These are phyloP conservation scores for Corythucha ciliata DNA, from an alignment of 2,888 invertebrate genomes.

Conservation along the genomic window DNA sequence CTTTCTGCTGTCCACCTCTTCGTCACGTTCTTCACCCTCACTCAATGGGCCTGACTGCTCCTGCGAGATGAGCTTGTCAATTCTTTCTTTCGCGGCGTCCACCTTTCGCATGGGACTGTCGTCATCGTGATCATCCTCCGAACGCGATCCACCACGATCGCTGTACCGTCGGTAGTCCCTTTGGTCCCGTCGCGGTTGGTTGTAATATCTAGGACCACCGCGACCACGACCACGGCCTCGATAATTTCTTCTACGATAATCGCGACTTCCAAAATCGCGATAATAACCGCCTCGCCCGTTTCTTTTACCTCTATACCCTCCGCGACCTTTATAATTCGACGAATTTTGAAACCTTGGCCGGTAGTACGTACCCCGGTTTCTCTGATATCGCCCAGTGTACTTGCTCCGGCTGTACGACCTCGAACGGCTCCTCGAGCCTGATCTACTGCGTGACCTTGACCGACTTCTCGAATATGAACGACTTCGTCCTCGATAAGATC, in stretches of 20 bases:
- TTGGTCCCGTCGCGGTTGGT: slow-evolving; percentile 37
- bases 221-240: slow-evolving; percentile 39
- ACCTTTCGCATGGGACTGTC: slow-evolving; percentile 45
- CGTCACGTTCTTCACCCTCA: slow-evolving; percentile 51
- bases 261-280: slow-evolving; percentile 31
- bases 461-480: slow-evolving; percentile 18
- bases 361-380: slow-evolving; percentile 68
- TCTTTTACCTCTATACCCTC: slow-evolving; percentile 48
- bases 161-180: slow-evolving; percentile 40
- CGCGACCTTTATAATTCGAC: slow-evolving; percentile 46
- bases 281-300: slow-evolving; percentile 43
- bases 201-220: slow-evolving; percentile 39
- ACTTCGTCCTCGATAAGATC: slow-evolving; percentile 23
- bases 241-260: slow-evolving; percentile 33
- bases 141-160: slow-evolving; percentile 36
- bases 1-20: slow-evolving; percentile 52
- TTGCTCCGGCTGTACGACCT: slow-evolving; percentile 47
- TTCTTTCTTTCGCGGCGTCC: slow-evolving; percentile 49
- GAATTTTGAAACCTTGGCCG: slow-evolving; percentile 59
- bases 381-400: slow-evolving; percentile 42
- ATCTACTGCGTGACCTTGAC: no score
- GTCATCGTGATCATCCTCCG: slow-evolving; percentile 42
- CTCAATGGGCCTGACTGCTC: slow-evolving; percentile 49
- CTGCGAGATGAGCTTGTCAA: slow-evolving; percentile 48
- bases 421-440: slow-evolving; percentile 38